These are phyloP conservation scores for Antheraea yamamai DNA, from an alignment of 2,888 invertebrate genomes.

Conservation along the genomic window DNA sequence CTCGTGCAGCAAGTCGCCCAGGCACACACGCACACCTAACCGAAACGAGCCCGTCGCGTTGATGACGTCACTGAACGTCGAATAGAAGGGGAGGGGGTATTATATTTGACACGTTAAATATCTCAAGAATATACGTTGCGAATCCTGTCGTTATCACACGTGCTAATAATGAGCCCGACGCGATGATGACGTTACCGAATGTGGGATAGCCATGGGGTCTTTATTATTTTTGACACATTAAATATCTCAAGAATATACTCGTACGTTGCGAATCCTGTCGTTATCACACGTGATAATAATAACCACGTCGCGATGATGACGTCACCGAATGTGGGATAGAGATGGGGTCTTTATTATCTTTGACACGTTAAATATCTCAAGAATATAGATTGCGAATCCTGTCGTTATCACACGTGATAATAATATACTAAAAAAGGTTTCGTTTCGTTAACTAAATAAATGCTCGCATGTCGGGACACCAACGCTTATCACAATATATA, in stretches of 20 bases:
- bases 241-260: conserved; percentile 31
- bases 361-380: conserved; percentile 26
- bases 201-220: neutral
- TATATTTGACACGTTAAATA: conserved; percentile 19
- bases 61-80: neutral
- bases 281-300: conserved; percentile 55
- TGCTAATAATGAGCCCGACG: conserved; percentile 39
- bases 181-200: neutral
- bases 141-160: conserved; percentile 56
- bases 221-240: conserved; percentile 10
- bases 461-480: conserved; percentile 79
- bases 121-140: conserved; percentile 30
- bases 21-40: conserved; percentile 59
- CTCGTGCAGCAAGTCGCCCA: conserved; percentile 78
- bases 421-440: conserved; percentile 52
- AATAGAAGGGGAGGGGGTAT: too few relatives aligned
- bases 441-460: conserved; percentile 76
- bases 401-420: conserved; percentile 53
- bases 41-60: conserved; percentile 26
- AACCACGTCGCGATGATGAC: conserved; percentile 12
- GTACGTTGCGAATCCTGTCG: conserved; percentile 38
- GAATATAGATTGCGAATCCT: conserved; percentile 34
- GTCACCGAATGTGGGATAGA: neutral
- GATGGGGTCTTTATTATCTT: neutral
- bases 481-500: conserved; percentile 82